A percentile compares a stretch with the other conserved stretches of the same genome.
Conservation (phyloP, 1,140 invertebrate species). For the Capitella teleta region DNA sequence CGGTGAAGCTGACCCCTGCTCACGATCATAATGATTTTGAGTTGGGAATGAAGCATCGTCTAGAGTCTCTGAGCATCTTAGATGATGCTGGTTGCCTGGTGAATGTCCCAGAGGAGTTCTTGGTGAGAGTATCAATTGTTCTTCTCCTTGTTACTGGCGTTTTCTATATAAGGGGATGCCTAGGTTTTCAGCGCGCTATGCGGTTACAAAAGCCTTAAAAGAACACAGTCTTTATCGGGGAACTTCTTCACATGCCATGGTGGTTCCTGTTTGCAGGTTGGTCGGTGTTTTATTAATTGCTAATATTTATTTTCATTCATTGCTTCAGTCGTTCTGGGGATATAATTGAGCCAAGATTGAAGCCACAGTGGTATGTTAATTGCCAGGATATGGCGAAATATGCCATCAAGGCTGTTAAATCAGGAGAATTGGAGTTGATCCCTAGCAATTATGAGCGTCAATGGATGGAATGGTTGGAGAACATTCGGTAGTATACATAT, state of each 20-base stretch:
- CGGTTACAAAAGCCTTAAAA: constrained; percentile 65
- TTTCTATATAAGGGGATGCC: constrained; percentile 58
- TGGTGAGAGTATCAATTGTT: no score
- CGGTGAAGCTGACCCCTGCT: constrained; percentile 97
- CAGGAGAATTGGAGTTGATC: constrained; percentile 78
- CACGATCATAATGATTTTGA: constrained; percentile 98
- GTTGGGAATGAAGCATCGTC: constrained; percentile 78
- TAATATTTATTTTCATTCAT: neutral
- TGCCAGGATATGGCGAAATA: constrained; percentile 48
- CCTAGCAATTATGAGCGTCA: constrained; percentile 85
- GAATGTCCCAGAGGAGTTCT: constrained; percentile 76
- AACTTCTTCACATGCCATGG: constrained; percentile 85
- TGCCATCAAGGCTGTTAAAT: constrained; percentile 58
- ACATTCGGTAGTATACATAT: constrained; percentile 25
- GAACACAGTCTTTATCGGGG: constrained; percentile 67
- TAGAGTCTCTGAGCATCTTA: constrained; percentile 85
- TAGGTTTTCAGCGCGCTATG: constrained; percentile 78
- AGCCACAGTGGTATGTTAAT: constrained; percentile 86
- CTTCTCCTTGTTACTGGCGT: no score
- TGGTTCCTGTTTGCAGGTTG: constrained; percentile 68
- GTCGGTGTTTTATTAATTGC: neutral
- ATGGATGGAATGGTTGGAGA: constrained; percentile 93
- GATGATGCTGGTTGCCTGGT: constrained; percentile 78
- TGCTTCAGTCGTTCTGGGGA: constrained; percentile 74
- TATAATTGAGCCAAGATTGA: constrained; percentile 90